These are phyloP conservation scores for Lepidurus arcticus DNA, from an alignment of 1,140 invertebrate genomes.

Conservation along the genomic window DNA sequence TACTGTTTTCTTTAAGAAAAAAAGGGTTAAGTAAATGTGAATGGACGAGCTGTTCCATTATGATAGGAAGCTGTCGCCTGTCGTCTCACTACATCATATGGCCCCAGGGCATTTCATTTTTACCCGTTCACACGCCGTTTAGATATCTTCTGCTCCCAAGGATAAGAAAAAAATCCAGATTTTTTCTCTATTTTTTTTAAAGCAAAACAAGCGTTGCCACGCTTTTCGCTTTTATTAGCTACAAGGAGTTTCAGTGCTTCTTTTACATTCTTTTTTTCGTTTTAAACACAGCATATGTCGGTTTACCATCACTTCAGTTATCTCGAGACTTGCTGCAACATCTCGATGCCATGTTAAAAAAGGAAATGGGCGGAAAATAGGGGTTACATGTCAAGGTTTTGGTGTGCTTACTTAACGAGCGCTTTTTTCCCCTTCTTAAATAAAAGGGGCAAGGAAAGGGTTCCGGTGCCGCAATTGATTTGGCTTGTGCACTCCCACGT, in stretches of 20 bases:
- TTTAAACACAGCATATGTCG: conserved; percentile 9
- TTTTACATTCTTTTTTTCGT: not conserved
- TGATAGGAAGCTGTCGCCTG: conserved; percentile 8
- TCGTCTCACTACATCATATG: not conserved
- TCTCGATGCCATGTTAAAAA: not conserved
- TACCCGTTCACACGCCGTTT: not conserved
- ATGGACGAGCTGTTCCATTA: conserved; percentile 6
- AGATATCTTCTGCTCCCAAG: not conserved
- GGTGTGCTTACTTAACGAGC: not conserved
- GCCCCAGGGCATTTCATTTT: not conserved
- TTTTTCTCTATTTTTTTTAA: not conserved
- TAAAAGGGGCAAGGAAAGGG: not conserved
- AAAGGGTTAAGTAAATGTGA: conserved; percentile 11
- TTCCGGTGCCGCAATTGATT: conserved; percentile 18
- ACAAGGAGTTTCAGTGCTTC: not conserved
- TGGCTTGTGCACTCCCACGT: not conserved
- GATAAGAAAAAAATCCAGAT: not conserved
- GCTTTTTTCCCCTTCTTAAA: not conserved
- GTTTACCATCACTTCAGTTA: not conserved
- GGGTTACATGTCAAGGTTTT: not conserved
- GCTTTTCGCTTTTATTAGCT: not conserved
- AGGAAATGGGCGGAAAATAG: not conserved
- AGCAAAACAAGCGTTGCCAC: not conserved
- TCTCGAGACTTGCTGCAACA: not conserved
- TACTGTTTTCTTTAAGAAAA: not conserved